Evolutionary conservation across 2,113 vertebrate genomes (phyloP).

Genomic region (Cephalopterus ornatus): DNA sequence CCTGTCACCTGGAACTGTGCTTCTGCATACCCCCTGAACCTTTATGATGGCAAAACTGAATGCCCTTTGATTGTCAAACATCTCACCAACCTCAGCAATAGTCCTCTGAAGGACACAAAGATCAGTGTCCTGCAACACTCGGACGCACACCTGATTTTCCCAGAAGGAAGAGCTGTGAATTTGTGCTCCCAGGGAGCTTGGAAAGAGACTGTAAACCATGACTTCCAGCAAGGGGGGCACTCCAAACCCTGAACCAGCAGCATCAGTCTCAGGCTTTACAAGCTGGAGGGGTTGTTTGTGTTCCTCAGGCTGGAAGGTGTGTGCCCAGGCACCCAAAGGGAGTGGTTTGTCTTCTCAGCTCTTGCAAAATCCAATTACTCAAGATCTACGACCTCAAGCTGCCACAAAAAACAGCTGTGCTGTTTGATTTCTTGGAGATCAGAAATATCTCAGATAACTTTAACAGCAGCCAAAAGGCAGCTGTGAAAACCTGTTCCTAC

Average conservation of each 20-base stretch:
- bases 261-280: rapidly evolving
- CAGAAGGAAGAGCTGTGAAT: not conserved
- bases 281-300: not conserved
- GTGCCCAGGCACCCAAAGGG: not conserved
- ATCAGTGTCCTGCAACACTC: not conserved
- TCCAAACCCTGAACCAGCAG: not conserved
- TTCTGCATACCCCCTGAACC: not conserved
- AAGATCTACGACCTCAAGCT: not conserved
- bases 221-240: not conserved
- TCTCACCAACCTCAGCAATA: not conserved
- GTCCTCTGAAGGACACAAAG: not conserved
- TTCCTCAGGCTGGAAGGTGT: not conserved
- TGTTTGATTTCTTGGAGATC: not conserved
- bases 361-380: slow-evolving; percentile 8
- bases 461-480: not conserved
- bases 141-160: rapidly evolving
- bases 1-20: not conserved
- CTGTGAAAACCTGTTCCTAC: not conserved
- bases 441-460: not conserved
- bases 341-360: not conserved
- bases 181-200: not conserved
- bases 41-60: not conserved
- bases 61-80: not conserved
- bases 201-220: not conserved
- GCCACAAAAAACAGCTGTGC: not conserved